Base-by-base conservation (phyloP, 2,113 vertebrate species). In the Leucopternis melanops region DNA sequence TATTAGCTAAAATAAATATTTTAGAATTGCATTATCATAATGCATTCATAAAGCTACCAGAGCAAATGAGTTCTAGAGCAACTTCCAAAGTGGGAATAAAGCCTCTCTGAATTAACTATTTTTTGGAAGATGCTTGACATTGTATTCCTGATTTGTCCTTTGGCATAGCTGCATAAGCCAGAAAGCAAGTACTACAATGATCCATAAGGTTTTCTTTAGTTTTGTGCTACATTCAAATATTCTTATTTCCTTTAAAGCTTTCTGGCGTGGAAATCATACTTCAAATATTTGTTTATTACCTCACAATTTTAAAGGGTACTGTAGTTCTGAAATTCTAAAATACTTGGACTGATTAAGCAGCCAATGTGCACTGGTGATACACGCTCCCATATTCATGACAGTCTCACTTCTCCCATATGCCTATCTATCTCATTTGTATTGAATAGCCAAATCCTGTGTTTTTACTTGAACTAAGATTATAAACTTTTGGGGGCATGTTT, bases 1-100 rank as follows among this genome's bases (percentile, higher is more conserved):
- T 79, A 70, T 94, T 94, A 92, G 44, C 49, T 84, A 92, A 90
- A 94, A 95, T 89, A 94, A 95, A 85, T 94, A 92, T 72, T 94
- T 95, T 80, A 87, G 38, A 91, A 87, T 72, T 79, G 8, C 13
- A 73, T 91, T 95, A 70, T 87, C 62, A 75, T 86, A 88, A 88
- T 72, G 18, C 25, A 34, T 80, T 91, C 79, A 88, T 45, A 88
- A 85, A 73, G 34, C 7, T 88, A 80, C 17, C 45, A 66, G 67
- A 88, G 59, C 50, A 85, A 66, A 4, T 90, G 62, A 79, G 62
- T 73, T 90, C 63, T 81, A 78, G 67, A 94, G 16, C 21, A 92
- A 17, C 59, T 93, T 92, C 62, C n/a, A 92, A 86, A 72, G 7
- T 36, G 38, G 34, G 54, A 92, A 80, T 61, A 66, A 88, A 86